These are phyloP conservation scores for Drosophila truncata DNA, from an alignment of 1,140 invertebrate genomes.

Conservation along the genomic window DNA sequence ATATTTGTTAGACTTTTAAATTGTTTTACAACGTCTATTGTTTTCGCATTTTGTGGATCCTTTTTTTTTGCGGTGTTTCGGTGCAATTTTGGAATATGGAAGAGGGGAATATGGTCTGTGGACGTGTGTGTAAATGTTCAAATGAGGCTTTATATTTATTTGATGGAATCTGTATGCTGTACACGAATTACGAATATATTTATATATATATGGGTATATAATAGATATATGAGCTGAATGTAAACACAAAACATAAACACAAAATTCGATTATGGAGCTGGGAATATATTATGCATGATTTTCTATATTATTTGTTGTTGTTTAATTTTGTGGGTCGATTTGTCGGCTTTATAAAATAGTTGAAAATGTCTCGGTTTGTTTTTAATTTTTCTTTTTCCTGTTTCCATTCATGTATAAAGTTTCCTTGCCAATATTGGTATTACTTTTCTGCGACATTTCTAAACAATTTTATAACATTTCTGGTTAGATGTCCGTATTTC, in stretches of 20 bases:
- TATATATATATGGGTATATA: slow-evolving; percentile 41
- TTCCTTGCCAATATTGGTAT: slow-evolving; percentile 43
- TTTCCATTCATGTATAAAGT: not conserved
- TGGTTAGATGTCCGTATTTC: slow-evolving; percentile 26
- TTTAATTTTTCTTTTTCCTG: slow-evolving; percentile 20
- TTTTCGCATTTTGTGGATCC: slow-evolving; percentile 6
- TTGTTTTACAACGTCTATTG: slow-evolving; percentile 6
- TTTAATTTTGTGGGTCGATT: slow-evolving; percentile 12
- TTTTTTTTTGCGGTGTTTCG: slow-evolving; percentile 11
- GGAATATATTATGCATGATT: slow-evolving; percentile 29
- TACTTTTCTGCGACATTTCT: slow-evolving; percentile 57
- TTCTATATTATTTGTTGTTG: slow-evolving; percentile 15
- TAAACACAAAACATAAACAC: slow-evolving; percentile 64
- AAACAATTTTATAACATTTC: slow-evolving; percentile 53
- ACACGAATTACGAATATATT: slow-evolving; percentile 59
- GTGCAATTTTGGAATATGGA: slow-evolving; percentile 2
- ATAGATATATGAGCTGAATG: slow-evolving; percentile 47
- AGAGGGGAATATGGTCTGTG: slow-evolving; percentile 7
- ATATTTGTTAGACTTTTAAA: slow-evolving; percentile 1
- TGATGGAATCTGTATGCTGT: slow-evolving; percentile 58
- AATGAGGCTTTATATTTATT: slow-evolving; percentile 47
- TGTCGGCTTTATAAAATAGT: slow-evolving; percentile 30
- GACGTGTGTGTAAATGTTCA: slow-evolving; percentile 17
- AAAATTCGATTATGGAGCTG: slow-evolving; percentile 53
- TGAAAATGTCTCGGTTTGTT: slow-evolving; percentile 53